Percentiles rank a stretch among this genome's conserved stretches.
phyloP scores from a whole-genome alignment of 1,140 invertebrate species.

The Plectrocnemia conspersa region DNA sequence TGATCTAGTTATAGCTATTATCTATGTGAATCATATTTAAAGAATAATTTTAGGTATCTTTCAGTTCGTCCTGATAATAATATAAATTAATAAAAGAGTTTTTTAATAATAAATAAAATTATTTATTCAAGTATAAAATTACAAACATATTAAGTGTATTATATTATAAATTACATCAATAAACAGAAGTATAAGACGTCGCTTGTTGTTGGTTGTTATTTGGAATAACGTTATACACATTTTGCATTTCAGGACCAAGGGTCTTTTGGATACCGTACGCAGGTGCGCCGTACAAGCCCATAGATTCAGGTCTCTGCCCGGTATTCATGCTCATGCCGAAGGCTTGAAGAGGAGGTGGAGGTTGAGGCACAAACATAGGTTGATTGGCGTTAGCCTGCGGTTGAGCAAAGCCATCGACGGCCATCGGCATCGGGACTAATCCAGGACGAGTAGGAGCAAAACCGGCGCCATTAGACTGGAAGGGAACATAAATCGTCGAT shows the following conservation, averaged over 20 bases:
- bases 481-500: too few relatives aligned
- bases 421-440: background rate
- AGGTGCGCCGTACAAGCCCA: constrained; percentile 13
- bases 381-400: background rate
- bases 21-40: too few relatives aligned
- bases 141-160: background rate
- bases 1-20: too few relatives aligned
- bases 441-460: too few relatives aligned
- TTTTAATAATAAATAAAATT: too few relatives aligned
- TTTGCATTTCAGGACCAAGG: background rate
- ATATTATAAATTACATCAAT: constrained; percentile 15
- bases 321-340: background rate
- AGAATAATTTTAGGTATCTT: too few relatives aligned
- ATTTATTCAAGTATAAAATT: background rate
- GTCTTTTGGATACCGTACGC: constrained; percentile 14
- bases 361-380: too few relatives aligned
- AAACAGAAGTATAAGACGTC: constrained; percentile 15
- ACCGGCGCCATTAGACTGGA: too few relatives aligned
- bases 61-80: too few relatives aligned
- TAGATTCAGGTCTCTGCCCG: background rate
- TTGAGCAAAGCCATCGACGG: background rate
- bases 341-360: too few relatives aligned
- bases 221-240: constrained; percentile 2
- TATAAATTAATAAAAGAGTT: too few relatives aligned
- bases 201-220: background rate